These are phyloP conservation scores for Axinella damicornis DNA, from an alignment of 37 sponge, comb jelly and placozoan species.

Conservation along the genomic window DNA sequence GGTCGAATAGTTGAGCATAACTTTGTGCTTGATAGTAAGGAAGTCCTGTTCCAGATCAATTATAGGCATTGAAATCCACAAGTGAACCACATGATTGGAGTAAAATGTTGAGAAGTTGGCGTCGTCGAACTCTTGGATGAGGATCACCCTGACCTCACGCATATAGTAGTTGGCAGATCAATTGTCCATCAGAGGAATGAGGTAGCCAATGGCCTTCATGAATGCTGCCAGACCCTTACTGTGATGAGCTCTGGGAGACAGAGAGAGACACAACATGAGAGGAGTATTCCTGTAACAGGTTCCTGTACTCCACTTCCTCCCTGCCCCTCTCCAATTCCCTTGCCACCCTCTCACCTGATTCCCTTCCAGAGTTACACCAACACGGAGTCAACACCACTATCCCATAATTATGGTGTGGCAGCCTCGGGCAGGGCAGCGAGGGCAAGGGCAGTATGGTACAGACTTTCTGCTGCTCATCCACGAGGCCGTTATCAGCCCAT, in stretches of 20 bases:
- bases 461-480: constrained; percentile 99
- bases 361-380: constrained; percentile 98
- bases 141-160: constrained; percentile 95
- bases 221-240: constrained; percentile 98
- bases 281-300: too few species aligned
- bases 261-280: too few species aligned
- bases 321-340: not conserved
- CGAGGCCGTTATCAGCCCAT: constrained; percentile 99
- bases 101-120: too few species aligned
- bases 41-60: too few species aligned
- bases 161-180: constrained; percentile 97
- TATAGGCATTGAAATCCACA: too few species aligned
- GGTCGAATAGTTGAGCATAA: too few species aligned
- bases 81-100: too few species aligned
- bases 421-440: constrained; percentile 99
- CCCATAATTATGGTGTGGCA: constrained; percentile 99
- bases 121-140: constrained; percentile 98
- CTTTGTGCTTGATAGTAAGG: too few species aligned
- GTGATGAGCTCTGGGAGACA: constrained; percentile 27
- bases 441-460: constrained; percentile 98
- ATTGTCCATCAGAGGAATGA: constrained; percentile 99
- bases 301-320: too few species aligned
- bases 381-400: constrained; percentile 98
- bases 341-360: constrained; percentile 44
- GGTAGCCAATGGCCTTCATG: constrained; percentile 98